Conservation (phyloP, 2,113 vertebrate genomes). For the Pygathrix nemaeus region DNA sequence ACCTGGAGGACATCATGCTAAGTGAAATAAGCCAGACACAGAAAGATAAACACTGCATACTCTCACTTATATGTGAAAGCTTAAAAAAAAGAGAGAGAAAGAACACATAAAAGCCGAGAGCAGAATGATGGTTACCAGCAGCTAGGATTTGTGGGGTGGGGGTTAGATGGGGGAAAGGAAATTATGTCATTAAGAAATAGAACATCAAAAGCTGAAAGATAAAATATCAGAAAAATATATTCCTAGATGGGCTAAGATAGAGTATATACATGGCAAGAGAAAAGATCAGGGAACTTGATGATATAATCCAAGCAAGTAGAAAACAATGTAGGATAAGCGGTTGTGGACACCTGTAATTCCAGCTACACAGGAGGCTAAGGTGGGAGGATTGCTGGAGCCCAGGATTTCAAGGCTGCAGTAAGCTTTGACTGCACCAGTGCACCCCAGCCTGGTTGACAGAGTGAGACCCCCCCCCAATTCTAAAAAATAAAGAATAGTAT, state of each 20-base stretch:
- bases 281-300: not conserved
- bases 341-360: no score
- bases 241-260: not conserved
- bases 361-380: no score
- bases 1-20: not conserved
- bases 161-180: not conserved
- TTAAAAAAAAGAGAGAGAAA: not conserved
- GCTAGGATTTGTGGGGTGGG: not conserved
- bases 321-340: not conserved
- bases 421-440: no score
- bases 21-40: not conserved
- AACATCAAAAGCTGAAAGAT: not conserved
- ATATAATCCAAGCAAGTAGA: not conserved
- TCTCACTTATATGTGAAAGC: not conserved
- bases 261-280: not conserved
- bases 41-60: not conserved
- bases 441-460: no score
- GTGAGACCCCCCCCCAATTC: no score
- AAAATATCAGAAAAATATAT: not conserved
- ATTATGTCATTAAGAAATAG: not conserved
- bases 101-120: not conserved
- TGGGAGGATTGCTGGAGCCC: no score
- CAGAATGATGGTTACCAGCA: not conserved
- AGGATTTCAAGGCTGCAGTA: no score
- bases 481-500: not conserved